Percentiles rank a stretch among this genome's conserved stretches.
Evolutionary conservation across 2,888 invertebrate species (phyloP).

Genomic region (Melolontha melolontha): DNA sequence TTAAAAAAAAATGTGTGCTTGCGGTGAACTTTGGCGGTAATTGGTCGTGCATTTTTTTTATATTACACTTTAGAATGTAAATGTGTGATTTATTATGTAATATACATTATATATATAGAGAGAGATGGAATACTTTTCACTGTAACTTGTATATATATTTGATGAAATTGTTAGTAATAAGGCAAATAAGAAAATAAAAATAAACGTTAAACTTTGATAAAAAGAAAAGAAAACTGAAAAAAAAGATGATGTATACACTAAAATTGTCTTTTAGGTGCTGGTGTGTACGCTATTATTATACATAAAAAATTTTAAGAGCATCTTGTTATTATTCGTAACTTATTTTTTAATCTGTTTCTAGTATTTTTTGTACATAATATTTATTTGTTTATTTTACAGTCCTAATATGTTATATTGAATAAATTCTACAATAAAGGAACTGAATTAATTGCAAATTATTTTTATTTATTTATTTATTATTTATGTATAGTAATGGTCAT

Average conservation of each 20-base stretch:
- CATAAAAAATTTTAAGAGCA: conserved; percentile 18
- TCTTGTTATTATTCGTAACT: conserved; percentile 39
- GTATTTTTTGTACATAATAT: conserved; percentile 43
- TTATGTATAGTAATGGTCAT: too few relatives aligned
- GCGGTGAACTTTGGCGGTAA: conserved; percentile 3
- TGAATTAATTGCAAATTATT: conserved; percentile 27
- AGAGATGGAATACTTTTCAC: conserved; percentile 11
- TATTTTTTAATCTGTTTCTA: conserved; percentile 39
- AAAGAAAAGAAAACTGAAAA: not conserved
- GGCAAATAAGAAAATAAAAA: not conserved
- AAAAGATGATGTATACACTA: conserved; percentile 17
- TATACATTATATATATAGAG: conserved; percentile 24
- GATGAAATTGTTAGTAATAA: conserved; percentile 3
- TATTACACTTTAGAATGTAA: conserved; percentile 35
- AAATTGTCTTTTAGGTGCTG: conserved; percentile 21
- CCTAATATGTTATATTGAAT: conserved; percentile 39
- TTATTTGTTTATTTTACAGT: conserved; percentile 43
- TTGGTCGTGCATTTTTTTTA: conserved; percentile 31
- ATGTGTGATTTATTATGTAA: conserved; percentile 28
- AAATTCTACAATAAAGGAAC: conserved; percentile 41
- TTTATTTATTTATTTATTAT: too few relatives aligned
- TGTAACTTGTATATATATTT: conserved; percentile 34
- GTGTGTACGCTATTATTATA: conserved; percentile 16
- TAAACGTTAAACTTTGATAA: conserved; percentile 5
- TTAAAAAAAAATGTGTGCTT: not conserved